Base-by-base conservation (phyloP, 2,113 vertebrate species). In the Labeo rohita region DNA sequence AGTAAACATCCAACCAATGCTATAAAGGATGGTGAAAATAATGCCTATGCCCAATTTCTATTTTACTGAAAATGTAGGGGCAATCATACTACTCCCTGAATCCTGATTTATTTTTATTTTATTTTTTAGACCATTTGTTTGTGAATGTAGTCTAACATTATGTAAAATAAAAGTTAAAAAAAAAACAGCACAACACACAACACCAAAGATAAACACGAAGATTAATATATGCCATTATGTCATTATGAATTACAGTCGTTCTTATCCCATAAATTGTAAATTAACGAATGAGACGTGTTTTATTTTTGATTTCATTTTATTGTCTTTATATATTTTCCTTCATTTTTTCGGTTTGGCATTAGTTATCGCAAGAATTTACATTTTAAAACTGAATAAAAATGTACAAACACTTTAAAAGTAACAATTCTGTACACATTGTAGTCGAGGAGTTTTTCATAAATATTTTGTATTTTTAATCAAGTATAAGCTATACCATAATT, bases 381-480 rank as follows among this genome's bases (percentile, higher is more conserved):
- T 72, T 34, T 78, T 78, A 23, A 65, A 78, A 78, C 59, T 15
- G 28, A 78, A 50, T 75, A 85, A 66, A 59, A 47, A 75, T 36
- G 2, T 84, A 77, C 83, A 85, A 70, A 85, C 75, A 76, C 61
- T 34, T 68, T 54, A 54, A 66, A 77, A 9, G 16, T n/a, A 73
- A 84, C 83, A 75, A 28, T 56, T 74, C 70, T 84, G 70, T 84
- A 63, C 83, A 84, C 13, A 65, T 68, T 78, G 54, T 68, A 16
- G 6, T 65, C 28, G 50, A 68, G 59, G 70, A 78, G 63, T 43
- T 50, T 52, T 66, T 15, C 61, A 79, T 85, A 70, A 85, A 85
- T 85, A 85, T 79, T 77, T 54, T 50, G 74, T 65, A 68, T 4
- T 72, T 63, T 63, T 85, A 54, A 78, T 39, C 43, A 85, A 68